Evolutionary conservation across 2,888 invertebrate genomes (phyloP), one percentile per base, ranked within the genome.

Genomic region (Stenoptilia bipunctidactyla): DNA sequence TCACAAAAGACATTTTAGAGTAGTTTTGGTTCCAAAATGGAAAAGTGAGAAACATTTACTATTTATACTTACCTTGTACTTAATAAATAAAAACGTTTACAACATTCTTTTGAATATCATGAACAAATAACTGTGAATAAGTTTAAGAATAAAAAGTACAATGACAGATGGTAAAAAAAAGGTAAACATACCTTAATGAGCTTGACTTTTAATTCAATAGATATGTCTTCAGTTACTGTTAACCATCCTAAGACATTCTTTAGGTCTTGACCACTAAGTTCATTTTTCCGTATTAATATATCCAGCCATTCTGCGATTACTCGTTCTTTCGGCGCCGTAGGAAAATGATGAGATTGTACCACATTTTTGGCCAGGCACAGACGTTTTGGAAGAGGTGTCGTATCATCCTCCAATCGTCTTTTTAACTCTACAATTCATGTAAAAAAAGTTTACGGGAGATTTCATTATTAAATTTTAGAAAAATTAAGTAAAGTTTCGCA

Each of bases 281-380:
- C 54, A 44, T 75, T 74, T 15, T 50, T 61, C 36, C 56, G 51
- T 0, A 54, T 61, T 5, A 82, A 45, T 1, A 15, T 41, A 15
- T 77, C 66, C 1, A 87, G 56, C 87, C 87, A 87, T 37, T 79
- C 69, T 1, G 83, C 64, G 12, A 87, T 66, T 2, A 85, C 58
- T 38, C 85, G 69, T 44, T 86, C 85, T 51, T 86, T 86, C 0
- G 77, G 74, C 2, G 71, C 65, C 0, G 82, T 59, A 0, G 85
- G 75, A 34, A 87, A 69, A 49, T 85, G 77, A 10, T 75, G 61
- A 0, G 83, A 77, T 8, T 65, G 60, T 2, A 86, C 74, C 1
- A 82, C 69, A 59, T 86, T 87, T 49, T 79, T 84, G 0, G 87
- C 87, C 0, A 87, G 61, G 47, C 85, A 83, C 1, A 87, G 60